Conservation (phyloP, 2,113 vertebrate species). For the Cinclus cinclus region DNA sequence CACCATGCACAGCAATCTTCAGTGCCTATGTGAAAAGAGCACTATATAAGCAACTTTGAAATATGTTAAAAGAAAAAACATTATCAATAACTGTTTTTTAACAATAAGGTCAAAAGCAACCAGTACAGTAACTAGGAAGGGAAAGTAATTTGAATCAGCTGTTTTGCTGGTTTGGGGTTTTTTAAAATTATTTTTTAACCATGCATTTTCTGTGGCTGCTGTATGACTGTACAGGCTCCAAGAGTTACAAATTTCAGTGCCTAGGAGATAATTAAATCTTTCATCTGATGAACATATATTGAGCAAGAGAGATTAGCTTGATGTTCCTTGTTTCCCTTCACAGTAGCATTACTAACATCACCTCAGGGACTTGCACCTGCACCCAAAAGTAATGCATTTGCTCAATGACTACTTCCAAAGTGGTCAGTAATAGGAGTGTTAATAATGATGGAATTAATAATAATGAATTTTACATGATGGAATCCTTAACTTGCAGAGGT, state of each 20-base stretch:
- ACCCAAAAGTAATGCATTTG: neutral
- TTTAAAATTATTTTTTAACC: neutral
- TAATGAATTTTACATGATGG: neutral
- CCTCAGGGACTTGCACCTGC: neutral
- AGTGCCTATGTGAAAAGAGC: neutral
- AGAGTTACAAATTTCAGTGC: neutral
- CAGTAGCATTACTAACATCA: neutral
- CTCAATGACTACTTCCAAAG: neutral
- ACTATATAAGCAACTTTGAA: neutral
- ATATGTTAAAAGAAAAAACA: neutral
- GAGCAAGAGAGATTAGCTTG: neutral
- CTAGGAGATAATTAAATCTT: slow-evolving; percentile 7
- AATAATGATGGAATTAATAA: neutral
- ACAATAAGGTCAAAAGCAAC: neutral
- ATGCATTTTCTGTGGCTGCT: neutral
- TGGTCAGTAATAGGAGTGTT: neutral
- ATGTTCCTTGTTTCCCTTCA: neutral
- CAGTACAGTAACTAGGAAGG: neutral
- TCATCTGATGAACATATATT: neutral
- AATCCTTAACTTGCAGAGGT: neutral
- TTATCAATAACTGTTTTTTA: neutral
- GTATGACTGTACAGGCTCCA: neutral
- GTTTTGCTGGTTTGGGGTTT: neutral
- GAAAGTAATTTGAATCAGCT: neutral
- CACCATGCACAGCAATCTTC: neutral